A percentile compares a stretch with the other conserved stretches of the same genome.
phyloP scores from a whole-genome alignment of 2,888 invertebrate genomes.

The Heliconius erato region DNA sequence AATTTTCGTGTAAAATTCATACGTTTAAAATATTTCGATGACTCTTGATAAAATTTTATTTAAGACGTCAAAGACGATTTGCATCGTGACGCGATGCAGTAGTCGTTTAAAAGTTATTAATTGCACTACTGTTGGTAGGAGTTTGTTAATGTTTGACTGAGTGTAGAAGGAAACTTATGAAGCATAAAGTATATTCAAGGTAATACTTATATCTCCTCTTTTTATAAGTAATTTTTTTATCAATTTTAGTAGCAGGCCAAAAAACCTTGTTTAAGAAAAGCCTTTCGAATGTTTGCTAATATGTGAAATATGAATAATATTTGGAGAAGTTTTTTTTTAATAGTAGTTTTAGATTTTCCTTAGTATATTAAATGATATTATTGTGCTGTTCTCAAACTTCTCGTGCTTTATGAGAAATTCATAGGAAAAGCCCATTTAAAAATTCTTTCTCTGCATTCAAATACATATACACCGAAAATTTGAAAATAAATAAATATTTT shows the following conservation, averaged over 20 bases:
- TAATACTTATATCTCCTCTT: neutral
- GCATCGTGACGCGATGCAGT: conserved; percentile 7
- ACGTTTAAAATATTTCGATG: conserved; percentile 1
- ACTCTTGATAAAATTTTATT: conserved; percentile 14
- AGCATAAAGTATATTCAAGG: neutral
- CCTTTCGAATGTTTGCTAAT: neutral
- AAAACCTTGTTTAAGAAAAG: neutral
- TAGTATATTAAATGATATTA: too few relatives aligned
- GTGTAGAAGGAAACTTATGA: neutral
- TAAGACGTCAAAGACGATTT: conserved; percentile 14
- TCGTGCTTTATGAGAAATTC: neutral
- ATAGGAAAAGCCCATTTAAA: neutral
- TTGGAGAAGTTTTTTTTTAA: too few relatives aligned
- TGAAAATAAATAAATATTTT: neutral
- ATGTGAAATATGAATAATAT: neutral
- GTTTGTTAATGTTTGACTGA: neutral
- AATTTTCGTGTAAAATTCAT: neutral
- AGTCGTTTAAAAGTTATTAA: neutral
- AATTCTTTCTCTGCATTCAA: neutral
- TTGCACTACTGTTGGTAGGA: neutral
- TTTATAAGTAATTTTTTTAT: neutral
- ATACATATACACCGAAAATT: neutral
- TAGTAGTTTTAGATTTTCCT: neutral
- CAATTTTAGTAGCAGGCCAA: neutral
- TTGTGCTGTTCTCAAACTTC: neutral